These are phyloP conservation scores for Pelusios castaneus DNA, from an alignment of 2,113 vertebrate species.

Conservation along the genomic window DNA sequence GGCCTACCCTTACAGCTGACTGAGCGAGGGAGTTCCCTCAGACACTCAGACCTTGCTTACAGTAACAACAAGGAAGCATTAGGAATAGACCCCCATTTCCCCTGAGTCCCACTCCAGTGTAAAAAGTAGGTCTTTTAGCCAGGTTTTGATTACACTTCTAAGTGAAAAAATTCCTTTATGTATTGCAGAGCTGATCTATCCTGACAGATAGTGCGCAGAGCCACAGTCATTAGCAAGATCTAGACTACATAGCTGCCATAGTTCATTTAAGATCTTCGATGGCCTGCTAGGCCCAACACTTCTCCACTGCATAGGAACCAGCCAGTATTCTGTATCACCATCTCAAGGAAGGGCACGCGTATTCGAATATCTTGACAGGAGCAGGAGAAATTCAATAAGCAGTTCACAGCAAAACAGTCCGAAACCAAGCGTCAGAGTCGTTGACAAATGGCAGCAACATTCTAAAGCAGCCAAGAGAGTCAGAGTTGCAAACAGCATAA, in stretches of 20 bases:
- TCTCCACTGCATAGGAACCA: background rate
- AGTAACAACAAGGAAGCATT: background rate
- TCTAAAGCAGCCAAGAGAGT: background rate
- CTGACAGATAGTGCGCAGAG: background rate
- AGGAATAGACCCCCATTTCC: background rate
- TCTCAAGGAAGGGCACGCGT: accelerated
- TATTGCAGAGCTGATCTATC: background rate
- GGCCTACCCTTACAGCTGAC: too few relatives aligned
- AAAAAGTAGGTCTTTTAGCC: background rate
- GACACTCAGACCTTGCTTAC: too few relatives aligned
- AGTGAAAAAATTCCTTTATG: background rate
- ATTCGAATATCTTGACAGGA: background rate
- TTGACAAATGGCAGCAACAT: background rate
- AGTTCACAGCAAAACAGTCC: background rate
- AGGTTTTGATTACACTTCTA: background rate
- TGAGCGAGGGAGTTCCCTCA: too few relatives aligned
- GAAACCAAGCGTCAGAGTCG: background rate
- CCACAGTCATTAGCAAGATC: background rate
- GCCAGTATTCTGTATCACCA: background rate
- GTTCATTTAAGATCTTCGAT: background rate
- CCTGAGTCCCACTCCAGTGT: background rate
- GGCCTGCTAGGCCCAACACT: accelerated
- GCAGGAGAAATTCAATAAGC: background rate
- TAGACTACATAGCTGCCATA: background rate
- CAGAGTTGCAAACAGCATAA: background rate